Base-by-base conservation (phyloP, 2,888 invertebrate species). In the Apamea sordens region DNA sequence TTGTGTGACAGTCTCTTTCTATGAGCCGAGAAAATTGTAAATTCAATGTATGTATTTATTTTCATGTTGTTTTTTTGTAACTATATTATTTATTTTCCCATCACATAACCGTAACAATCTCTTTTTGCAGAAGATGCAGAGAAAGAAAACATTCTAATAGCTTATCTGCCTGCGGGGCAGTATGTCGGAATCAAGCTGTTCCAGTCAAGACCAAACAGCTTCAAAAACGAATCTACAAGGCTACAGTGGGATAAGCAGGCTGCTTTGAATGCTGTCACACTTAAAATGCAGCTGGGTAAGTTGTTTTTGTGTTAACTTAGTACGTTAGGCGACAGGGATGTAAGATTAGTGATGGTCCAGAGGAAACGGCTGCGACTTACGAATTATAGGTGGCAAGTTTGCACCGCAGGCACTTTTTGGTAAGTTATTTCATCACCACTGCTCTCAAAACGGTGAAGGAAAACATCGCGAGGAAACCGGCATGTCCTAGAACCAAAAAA, bases 141-240 rank as follows among this genome's bases (percentile, higher is more conserved):
- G 41, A 96, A 95, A 64, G 95, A 96, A 93, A 97, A 97, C 90
- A 95, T 98, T 6, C 93, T 98, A 1, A 96, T 98, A 83, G 97
- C 97, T 0, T 97, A 97, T 87, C 96, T 98, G 8, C 97, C 97
- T 0, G 94, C 97, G 0, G 98, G 97, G 0, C 97, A 97, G 89
- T 97, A 97, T 84, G 97, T 98, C 15, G 98, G 98, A 50, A 97
- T 98, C 82, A 98, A 97, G 91, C 93, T 98, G 69, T 98, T 98
- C 92, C 97, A 97, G 81, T 96, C 96, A 0, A 96, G 97, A 64
- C 98, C 98, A 0, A 91, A 93, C n/a, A 92, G 92, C 18, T 98
- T 98, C 91, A 97, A 97, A 88, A 97, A 94, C 87, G 97, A 98
- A 18, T 95, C 97, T 3, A 97, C 97, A 0, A 95, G 97, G 56